These are phyloP conservation scores for Callipepla californica DNA, from an alignment of 2,113 vertebrate species.

Conservation along the genomic window DNA sequence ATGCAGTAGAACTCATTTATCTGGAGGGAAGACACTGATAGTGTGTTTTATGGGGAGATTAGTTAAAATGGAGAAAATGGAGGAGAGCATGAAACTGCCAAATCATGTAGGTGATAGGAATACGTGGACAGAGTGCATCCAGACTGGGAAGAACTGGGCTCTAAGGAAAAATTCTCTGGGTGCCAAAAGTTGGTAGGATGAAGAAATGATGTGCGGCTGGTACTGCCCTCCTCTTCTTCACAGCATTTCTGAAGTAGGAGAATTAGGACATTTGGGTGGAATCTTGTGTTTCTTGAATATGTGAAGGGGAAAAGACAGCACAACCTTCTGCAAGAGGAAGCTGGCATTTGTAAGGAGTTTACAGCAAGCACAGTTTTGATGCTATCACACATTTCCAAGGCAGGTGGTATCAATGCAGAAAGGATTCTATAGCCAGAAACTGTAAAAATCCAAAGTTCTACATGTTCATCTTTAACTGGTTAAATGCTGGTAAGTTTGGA, in stretches of 20 bases:
- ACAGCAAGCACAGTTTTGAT: neutral
- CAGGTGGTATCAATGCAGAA: neutral
- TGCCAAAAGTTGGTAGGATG: rapidly evolving
- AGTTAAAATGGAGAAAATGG: neutral
- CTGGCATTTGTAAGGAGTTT: neutral
- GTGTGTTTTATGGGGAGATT: neutral
- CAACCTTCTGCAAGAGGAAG: neutral
- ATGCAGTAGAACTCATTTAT: neutral
- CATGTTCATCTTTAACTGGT: rapidly evolving
- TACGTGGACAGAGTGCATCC: neutral
- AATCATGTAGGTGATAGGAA: neutral
- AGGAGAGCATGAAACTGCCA: neutral
- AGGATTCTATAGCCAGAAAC: neutral
- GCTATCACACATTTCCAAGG: neutral
- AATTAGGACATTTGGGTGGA: neutral
- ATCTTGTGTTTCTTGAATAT: neutral
- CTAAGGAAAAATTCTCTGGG: neutral
- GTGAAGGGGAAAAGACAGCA: neutral
- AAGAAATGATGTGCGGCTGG: neutral
- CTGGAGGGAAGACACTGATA: neutral
- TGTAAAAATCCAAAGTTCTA: neutral
- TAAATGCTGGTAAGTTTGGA: neutral
- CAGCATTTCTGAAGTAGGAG: neutral
- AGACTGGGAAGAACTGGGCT: neutral
- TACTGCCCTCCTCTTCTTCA: neutral